These are phyloP conservation scores for Chrysemys picta DNA, from an alignment of 2,113 vertebrate species.

Conservation along the genomic window DNA sequence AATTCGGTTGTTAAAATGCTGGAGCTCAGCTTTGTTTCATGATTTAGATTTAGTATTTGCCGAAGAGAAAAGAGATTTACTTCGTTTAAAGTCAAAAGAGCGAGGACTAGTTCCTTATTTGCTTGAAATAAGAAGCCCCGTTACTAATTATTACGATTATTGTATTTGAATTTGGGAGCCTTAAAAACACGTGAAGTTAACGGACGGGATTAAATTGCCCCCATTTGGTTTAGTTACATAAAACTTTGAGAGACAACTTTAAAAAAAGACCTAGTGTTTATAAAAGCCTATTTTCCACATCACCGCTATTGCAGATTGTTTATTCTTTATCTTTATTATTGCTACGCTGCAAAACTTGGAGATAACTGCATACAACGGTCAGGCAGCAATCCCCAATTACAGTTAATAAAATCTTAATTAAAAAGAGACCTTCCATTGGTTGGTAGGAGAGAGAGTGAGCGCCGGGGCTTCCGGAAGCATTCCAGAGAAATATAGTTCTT, in stretches of 20 bases:
- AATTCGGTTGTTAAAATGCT: too few relatives aligned
- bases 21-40: neutral
- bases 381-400: slow-evolving; percentile 28
- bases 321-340: rapidly evolving
- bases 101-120: neutral
- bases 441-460: neutral
- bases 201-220: neutral
- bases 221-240: neutral
- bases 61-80: neutral
- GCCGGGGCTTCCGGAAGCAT: slow-evolving; percentile 19
- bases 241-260: neutral
- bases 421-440: slow-evolving; percentile 36
- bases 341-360: slow-evolving; percentile 9
- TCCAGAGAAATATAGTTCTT: slow-evolving; percentile 74
- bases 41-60: too few relatives aligned
- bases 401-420: slow-evolving; percentile 58
- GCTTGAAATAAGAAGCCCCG: neutral
- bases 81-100: neutral
- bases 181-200: neutral
- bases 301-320: neutral
- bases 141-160: rapidly evolving
- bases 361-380: neutral
- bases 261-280: neutral
- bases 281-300: neutral
- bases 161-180: neutral